These are phyloP conservation scores for Rugalucina vietnamica DNA, from an alignment of 2,888 invertebrate genomes.

Conservation along the genomic window DNA sequence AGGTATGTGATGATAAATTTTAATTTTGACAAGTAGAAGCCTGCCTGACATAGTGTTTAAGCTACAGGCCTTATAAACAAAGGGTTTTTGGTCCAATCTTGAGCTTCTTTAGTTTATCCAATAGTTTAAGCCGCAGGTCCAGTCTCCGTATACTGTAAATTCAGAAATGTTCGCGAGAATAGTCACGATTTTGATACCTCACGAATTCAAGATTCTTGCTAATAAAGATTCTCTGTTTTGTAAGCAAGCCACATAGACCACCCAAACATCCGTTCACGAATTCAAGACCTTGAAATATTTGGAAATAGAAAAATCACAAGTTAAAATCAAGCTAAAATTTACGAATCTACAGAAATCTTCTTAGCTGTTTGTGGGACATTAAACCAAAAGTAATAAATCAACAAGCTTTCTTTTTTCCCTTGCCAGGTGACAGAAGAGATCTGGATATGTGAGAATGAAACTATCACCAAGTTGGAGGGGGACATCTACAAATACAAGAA, in stretches of 20 bases:
- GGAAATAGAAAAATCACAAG: too few relatives aligned
- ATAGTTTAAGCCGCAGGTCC: background rate
- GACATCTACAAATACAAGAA: conserved; percentile 98
- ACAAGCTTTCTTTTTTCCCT: too few relatives aligned
- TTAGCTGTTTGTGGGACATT: too few relatives aligned
- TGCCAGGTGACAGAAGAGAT: conserved; percentile 99
- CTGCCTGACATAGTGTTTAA: background rate
- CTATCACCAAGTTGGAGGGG: conserved; percentile 98
- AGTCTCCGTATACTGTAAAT: background rate
- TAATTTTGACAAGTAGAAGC: background rate
- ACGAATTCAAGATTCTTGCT: background rate
- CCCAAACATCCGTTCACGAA: too few relatives aligned
- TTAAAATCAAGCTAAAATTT: too few relatives aligned
- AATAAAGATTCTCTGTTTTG: too few relatives aligned
- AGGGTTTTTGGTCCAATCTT: background rate
- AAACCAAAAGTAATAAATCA: too few relatives aligned
- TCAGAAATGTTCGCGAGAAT: background rate
- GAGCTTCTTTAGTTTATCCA: background rate
- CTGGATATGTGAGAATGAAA: conserved; percentile 99
- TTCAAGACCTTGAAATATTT: too few relatives aligned
- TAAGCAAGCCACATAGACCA: too few relatives aligned
- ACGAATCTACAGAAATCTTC: too few relatives aligned
- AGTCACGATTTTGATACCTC: background rate
- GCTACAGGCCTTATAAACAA: too few relatives aligned
- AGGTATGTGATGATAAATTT: conserved; percentile 87